Evolutionary conservation across 2,113 vertebrate species (phyloP), one percentile per base, ranked within the genome.

Genomic region (Leptodactylus fuscus): DNA sequence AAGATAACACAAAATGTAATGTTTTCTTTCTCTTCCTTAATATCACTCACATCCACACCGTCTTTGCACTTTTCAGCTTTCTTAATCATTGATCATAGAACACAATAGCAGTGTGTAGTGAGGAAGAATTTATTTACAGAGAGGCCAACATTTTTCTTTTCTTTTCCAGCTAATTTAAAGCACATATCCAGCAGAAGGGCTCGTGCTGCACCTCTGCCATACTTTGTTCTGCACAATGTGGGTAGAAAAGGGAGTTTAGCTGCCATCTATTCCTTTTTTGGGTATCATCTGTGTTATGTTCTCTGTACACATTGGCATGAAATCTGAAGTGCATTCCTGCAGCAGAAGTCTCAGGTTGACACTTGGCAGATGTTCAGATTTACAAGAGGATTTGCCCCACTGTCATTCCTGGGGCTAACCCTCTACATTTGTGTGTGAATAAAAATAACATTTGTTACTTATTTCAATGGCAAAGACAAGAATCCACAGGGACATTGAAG

Each of bases 1-100:
- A 32, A 83, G 71, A 83, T 75, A 83, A 75, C 13, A 18, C 32
- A 18, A 75, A 62, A 58, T 55, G 71, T 75, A 75, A 83, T 60
- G 48, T 60, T 83, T 76, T 62, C 53, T 48, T 62, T 75, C 49
- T 34, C 70, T 46, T 62, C 81, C 18, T 69, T 71, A 73, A 41
- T 69, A 81, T 46, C 24, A 51, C 27, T 81, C 58, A 81, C 44
- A 71, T 24, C 48, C 70, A 22, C 16, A 27, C 16, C 22, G 65
- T 41, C 20, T 49, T 32, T 12, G 38, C 24, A 74, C 18, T 74
- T 44, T 55, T 74, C 20, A 58, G 51, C 20, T 24, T 46, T 62
- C 55, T 44, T 44, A 80, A 62, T 18, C 11, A 79, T 41, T 60
- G 32, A 38, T 60, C 76, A 15, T 16, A 9, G 32, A 60, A 24